Conservation (phyloP, 1,140 invertebrate genomes). For the Phthorimaea operculella region DNA sequence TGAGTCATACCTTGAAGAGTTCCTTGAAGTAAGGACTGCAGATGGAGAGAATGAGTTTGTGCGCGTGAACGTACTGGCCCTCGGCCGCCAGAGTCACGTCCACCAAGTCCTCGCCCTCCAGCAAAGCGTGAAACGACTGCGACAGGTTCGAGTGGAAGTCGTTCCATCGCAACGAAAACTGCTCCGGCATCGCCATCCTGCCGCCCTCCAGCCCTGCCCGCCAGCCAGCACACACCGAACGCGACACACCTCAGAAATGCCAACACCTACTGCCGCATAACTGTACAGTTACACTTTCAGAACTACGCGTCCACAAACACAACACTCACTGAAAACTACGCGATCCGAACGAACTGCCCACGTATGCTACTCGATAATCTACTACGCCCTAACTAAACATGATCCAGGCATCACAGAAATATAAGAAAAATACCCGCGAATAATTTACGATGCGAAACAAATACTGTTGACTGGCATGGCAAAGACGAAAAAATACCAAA, state of each 20-base stretch:
- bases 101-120: slow-evolving; percentile 75
- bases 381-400: slow-evolving; percentile 17
- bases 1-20: slow-evolving; percentile 74
- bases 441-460: slow-evolving; percentile 37
- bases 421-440: slow-evolving; percentile 15
- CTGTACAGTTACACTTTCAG: slow-evolving; percentile 54
- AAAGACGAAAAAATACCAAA: slow-evolving; percentile 59
- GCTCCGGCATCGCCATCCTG: slow-evolving; percentile 68
- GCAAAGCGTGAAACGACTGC: slow-evolving; percentile 73
- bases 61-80: slow-evolving; percentile 74
- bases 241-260: slow-evolving; percentile 28
- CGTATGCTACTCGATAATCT: slow-evolving; percentile 17
- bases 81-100: slow-evolving; percentile 81
- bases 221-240: slow-evolving; percentile 26
- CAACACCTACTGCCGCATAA: slow-evolving; percentile 26
- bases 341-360: slow-evolving; percentile 28
- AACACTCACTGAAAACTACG: slow-evolving; percentile 48
- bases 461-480: slow-evolving; percentile 54
- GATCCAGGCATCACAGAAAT: slow-evolving; percentile 21
- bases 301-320: slow-evolving; percentile 59
- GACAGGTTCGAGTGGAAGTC: slow-evolving; percentile 84
- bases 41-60: slow-evolving; percentile 77
- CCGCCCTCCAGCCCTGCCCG: slow-evolving; percentile 27
- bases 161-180: slow-evolving; percentile 87
- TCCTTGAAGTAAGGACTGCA: slow-evolving; percentile 80